Conservation (phyloP, 2,113 vertebrate genomes). For the Caracal caracal region DNA sequence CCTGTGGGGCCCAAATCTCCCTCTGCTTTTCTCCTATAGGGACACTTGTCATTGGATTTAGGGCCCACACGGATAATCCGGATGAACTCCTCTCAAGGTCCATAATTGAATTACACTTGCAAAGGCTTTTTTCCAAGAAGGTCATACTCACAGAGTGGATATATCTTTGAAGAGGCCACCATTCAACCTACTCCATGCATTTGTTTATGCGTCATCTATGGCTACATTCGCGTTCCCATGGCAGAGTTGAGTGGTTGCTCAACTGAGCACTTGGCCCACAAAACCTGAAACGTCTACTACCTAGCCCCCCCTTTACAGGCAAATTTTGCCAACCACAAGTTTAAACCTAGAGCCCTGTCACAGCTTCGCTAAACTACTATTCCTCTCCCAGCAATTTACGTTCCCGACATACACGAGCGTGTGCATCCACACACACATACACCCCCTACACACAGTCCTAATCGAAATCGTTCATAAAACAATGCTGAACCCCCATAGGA, state of each 20-base stretch:
- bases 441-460: neutral
- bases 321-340: neutral
- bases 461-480: neutral
- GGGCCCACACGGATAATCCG: neutral
- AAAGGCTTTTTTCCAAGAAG: constrained; percentile 6
- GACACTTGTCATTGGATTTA: neutral
- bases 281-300: constrained; percentile 1
- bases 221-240: neutral
- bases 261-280: neutral
- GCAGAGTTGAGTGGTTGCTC: neutral
- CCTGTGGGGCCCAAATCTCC: neutral
- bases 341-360: neutral
- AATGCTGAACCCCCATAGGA: neutral
- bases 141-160: neutral
- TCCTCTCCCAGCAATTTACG: neutral
- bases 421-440: neutral
- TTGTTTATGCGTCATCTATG: neutral
- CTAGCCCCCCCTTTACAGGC: neutral
- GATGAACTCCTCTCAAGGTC: neutral
- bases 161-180: neutral
- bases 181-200: neutral
- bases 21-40: neutral
- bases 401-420: neutral
- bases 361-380: neutral
- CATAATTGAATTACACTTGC: neutral